Evolutionary conservation across 2,797 vertebrate species (phyloP).

Genomic region (Chromobotia macracanthus): DNA sequence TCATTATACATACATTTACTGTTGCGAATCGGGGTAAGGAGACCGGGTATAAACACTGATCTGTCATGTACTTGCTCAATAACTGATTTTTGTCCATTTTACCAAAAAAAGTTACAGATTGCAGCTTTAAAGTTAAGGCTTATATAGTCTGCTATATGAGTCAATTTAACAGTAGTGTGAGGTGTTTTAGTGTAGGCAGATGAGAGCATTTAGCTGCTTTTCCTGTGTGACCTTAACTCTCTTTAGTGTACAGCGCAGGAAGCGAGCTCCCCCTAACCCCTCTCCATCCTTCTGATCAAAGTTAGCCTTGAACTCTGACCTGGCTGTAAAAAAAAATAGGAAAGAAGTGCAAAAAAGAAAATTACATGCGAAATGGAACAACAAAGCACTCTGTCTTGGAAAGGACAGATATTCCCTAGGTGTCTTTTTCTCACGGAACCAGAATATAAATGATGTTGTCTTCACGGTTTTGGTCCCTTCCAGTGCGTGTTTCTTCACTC

Average conservation of each 20-base stretch:
- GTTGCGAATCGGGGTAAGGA: no score
- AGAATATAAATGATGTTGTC: conserved; percentile 49
- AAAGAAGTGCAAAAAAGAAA: not conserved
- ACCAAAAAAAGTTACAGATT: no score
- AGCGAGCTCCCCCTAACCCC: no score
- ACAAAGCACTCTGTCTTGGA: conserved; percentile 30
- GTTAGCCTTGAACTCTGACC: conserved; percentile 53
- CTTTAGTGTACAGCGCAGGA: no score
- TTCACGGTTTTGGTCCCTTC: conserved; percentile 17
- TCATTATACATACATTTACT: no score
- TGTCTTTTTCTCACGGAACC: conserved; percentile 44
- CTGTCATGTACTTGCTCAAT: no score
- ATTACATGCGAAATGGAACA: conserved; percentile 40
- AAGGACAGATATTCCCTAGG: conserved; percentile 39
- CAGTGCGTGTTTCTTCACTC: not conserved
- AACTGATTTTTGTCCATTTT: no score
- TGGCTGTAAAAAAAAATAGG: conserved; percentile 17
- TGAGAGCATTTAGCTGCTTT: conserved; percentile 19
- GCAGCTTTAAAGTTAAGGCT: no score
- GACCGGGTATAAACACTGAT: no score
- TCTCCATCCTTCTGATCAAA: conserved; percentile 54
- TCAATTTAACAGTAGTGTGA: not conserved
- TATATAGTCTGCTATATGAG: no score
- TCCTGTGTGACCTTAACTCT: conserved; percentile 55
- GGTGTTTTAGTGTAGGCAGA: conserved; percentile 9